phyloP scores from a whole-genome alignment of 2,797 vertebrate species.

The Loris lydekkerianus region DNA sequence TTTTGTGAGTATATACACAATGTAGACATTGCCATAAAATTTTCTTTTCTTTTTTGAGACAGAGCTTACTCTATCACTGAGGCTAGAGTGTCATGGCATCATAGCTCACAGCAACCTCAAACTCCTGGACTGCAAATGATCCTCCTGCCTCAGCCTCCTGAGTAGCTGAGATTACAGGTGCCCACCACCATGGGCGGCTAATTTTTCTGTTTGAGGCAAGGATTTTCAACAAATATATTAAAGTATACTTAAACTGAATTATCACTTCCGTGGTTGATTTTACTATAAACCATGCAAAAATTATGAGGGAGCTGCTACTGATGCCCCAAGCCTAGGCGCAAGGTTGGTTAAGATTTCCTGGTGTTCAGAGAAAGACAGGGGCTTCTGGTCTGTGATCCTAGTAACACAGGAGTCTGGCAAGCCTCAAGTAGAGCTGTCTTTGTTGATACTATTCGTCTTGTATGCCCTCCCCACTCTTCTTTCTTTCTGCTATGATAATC shows the following conservation, averaged over 20 bases:
- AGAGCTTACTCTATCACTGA: too few relatives aligned
- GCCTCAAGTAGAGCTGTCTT: neutral
- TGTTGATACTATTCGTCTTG: neutral
- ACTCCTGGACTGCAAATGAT: too few relatives aligned
- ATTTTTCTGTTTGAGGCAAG: neutral
- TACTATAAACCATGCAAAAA: neutral
- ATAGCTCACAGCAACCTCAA: too few relatives aligned
- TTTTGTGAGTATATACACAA: neutral
- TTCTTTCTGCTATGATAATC: neutral
- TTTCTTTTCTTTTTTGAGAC: neutral
- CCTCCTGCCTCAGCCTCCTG: too few relatives aligned
- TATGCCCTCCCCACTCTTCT: neutral
- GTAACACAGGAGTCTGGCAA: fast-evolving
- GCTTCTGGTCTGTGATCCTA: neutral
- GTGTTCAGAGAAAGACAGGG: neutral
- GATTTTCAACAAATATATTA: neutral
- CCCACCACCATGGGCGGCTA: too few relatives aligned
- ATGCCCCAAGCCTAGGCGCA: neutral
- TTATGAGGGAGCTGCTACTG: neutral
- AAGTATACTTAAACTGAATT: neutral
- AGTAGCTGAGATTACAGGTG: too few relatives aligned
- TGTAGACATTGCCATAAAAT: neutral
- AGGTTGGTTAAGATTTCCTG: neutral
- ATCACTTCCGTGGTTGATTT: neutral
- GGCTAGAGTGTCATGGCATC: too few relatives aligned